phyloP scores from a whole-genome alignment of 2,888 invertebrate species.

The Glyphotaelius pellucidus region DNA sequence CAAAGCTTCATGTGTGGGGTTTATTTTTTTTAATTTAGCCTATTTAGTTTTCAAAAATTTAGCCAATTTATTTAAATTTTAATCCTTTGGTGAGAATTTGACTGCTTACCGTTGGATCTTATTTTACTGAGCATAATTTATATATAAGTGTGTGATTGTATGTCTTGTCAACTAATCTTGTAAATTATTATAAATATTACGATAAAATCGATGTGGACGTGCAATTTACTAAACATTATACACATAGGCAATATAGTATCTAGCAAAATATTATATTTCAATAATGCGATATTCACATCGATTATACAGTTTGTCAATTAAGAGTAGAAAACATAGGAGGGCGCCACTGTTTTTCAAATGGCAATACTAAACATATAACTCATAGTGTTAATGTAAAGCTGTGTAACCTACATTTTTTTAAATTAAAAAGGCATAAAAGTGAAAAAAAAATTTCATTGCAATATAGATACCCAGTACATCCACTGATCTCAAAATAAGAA shows the following conservation, averaged over 20 bases:
- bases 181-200: not conserved
- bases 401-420: too few relatives aligned
- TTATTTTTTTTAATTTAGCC: not conserved
- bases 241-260: not conserved
- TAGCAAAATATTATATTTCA: not conserved
- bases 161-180: not conserved
- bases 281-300: not conserved
- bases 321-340: too few relatives aligned
- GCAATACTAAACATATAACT: too few relatives aligned
- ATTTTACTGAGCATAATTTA: not conserved
- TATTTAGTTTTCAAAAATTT: not conserved
- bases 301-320: too few relatives aligned
- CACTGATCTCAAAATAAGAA: too few relatives aligned
- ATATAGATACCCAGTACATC: too few relatives aligned
- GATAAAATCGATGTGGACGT: not conserved
- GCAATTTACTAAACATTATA: conserved; percentile 14
- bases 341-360: too few relatives aligned
- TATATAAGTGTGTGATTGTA: not conserved
- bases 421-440: too few relatives aligned
- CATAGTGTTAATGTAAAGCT: too few relatives aligned
- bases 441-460: too few relatives aligned
- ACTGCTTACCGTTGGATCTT: not conserved
- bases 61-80: not conserved
- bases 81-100: not conserved
- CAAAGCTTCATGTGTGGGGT: too few relatives aligned